Evolutionary conservation across 2,888 invertebrate genomes (phyloP).

Genomic region (Mesopsocus fuscifrons): DNA sequence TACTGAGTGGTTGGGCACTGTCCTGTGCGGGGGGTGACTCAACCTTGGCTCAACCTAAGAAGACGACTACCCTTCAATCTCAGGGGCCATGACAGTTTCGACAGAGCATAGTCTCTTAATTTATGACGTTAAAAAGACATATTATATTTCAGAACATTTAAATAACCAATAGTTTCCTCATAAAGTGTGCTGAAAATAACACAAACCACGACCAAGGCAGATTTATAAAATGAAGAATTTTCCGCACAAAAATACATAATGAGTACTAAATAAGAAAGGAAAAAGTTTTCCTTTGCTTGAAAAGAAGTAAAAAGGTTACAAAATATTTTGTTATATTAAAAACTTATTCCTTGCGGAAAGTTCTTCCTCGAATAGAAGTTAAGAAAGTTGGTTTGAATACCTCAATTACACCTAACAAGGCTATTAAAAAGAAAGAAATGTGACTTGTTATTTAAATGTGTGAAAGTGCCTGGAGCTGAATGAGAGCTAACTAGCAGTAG

Average conservation of each 20-base stretch:
- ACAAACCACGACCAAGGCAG: too few relatives aligned
- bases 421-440: constrained; percentile 10
- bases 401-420: constrained; percentile 5
- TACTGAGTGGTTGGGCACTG: too few relatives aligned
- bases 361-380: background rate
- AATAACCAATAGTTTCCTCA: too few relatives aligned
- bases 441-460: constrained; percentile 8
- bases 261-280: constrained; percentile 2
- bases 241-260: constrained; percentile 2
- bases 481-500: background rate
- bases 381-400: background rate
- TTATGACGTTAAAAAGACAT: too few relatives aligned
- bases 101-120: too few relatives aligned
- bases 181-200: too few relatives aligned
- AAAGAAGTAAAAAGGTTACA: constrained; percentile 1
- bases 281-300: background rate
- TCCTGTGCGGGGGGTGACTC: too few relatives aligned
- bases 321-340: background rate
- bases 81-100: too few relatives aligned
- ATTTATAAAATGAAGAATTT: too few relatives aligned
- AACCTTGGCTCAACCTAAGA: too few relatives aligned
- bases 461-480: background rate
- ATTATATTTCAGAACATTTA: too few relatives aligned
- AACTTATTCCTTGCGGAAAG: background rate
- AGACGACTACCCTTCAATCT: too few relatives aligned